phyloP scores from a whole-genome alignment of 2,113 vertebrate genomes.

The Saimiri boliviensis region DNA sequence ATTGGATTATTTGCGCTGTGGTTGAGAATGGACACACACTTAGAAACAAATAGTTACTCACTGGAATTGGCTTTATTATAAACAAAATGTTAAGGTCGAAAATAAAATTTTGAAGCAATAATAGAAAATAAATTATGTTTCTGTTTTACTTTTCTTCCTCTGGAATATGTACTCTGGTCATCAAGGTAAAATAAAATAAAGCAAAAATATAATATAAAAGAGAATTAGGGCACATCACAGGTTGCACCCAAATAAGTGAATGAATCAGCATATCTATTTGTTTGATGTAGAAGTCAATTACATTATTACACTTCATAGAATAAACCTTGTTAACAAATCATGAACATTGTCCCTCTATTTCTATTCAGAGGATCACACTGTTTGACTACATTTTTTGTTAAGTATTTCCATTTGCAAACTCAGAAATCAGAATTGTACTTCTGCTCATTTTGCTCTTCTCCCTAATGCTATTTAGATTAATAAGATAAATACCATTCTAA shows the following conservation, averaged over 20 bases:
- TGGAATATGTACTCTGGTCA: background rate
- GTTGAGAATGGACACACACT: background rate
- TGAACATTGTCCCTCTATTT: constrained; percentile 45
- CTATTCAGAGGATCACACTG: constrained; percentile 31
- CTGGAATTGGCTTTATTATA: background rate
- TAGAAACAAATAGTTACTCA: background rate
- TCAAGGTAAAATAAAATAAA: background rate
- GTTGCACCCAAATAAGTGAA: background rate
- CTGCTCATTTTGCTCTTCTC: constrained; percentile 50
- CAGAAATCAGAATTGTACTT: constrained; percentile 52
- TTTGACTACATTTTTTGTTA: constrained; percentile 39
- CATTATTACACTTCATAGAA: background rate
- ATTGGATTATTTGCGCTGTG: background rate
- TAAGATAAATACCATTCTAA: constrained; percentile 55
- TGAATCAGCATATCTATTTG: constrained; percentile 16
- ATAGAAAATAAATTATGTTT: background rate
- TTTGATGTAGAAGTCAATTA: constrained; percentile 56
- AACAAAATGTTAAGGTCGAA: background rate
- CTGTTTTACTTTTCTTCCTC: constrained; percentile 1
- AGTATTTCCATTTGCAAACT: constrained; percentile 50
- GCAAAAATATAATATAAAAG: background rate
- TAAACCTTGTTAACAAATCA: constrained; percentile 58
- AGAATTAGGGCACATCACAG: background rate
- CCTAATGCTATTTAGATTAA: constrained; percentile 51
- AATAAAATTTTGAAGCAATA: background rate